Conservation (phyloP, 2,113 vertebrate genomes). For the Asarcornis scutulata region DNA sequence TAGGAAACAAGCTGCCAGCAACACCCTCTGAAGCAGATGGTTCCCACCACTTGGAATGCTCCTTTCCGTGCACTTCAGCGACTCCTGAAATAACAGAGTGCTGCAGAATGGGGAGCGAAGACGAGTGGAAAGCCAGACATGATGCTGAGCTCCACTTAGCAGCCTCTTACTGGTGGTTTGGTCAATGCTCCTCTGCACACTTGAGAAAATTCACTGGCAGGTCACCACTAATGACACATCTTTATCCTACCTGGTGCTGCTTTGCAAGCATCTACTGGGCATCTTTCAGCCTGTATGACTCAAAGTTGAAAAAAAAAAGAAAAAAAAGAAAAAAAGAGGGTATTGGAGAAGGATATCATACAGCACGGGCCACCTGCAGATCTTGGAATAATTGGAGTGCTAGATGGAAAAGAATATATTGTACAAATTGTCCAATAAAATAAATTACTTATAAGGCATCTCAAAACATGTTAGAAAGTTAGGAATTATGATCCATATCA, state of each 20-base stretch:
- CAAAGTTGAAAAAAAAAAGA: background rate
- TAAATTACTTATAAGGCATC: background rate
- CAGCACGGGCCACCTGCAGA: background rate
- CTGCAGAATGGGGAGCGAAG: conserved; percentile 34
- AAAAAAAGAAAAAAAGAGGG: background rate
- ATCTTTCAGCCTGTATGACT: background rate
- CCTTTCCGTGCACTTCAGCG: conserved; percentile 46
- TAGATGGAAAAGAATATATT: background rate
- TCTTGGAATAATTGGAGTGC: background rate
- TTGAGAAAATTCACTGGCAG: conserved; percentile 4
- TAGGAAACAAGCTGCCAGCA: conserved; percentile 67
- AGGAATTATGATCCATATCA: background rate
- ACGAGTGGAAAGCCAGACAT: conserved; percentile 28
- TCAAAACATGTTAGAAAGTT: background rate
- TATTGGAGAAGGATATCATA: background rate
- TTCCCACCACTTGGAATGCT: conserved; percentile 70
- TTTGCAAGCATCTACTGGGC: background rate
- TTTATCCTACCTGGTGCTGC: background rate
- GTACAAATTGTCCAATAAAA: background rate
- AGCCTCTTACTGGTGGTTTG: conserved; percentile 26
- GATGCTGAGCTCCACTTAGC: conserved; percentile 13
- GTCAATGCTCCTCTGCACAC: conserved; percentile 14
- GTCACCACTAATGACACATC: background rate
- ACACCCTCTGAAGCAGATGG: conserved; percentile 73
- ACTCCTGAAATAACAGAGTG: conserved; percentile 68